Evolutionary conservation across 1,140 invertebrate species (phyloP), one percentile per base, ranked within the genome.

Genomic region (Zaprionus davidi): DNA sequence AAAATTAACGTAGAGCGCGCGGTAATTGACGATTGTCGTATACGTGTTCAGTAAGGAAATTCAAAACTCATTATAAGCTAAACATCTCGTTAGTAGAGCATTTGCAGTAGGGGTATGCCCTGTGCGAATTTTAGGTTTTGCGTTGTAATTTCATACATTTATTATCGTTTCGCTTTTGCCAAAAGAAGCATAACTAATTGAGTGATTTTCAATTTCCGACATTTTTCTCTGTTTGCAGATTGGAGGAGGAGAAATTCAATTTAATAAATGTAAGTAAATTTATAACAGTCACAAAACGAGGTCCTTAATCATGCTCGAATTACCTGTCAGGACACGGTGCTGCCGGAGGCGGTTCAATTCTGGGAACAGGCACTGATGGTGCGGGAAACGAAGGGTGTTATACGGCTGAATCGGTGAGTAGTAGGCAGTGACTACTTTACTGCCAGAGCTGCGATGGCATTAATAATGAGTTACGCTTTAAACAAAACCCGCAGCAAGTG

Each of bases 341-440:
- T 99, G 76, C 97, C 97, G 1, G 95, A 98, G 93, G 98, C 98
- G 46, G 96, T 99, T 2, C 95, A 96, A 73, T 99, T 98, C 94
- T 99, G 98, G 98, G 96, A 98, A 92, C 94, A 96, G 92, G 97
- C 98, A 1, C 93, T 99, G 34, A 97, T 96, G 94, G 98, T 99
- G 7, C 95, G 97, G 34, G 95, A 96, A 93, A 97, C 97, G 49
- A 95, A 95, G 81, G 96, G 95, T 79, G 95, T 97, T 1, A 98
- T 99, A 78, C 95, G 96, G 82, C 93, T 99, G 38, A 98, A 97
- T 93, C 96, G 97, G 98, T 98, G 93, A 94, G 93, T 92, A 13
- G 4, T 91, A 15, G 4, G 11, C 26, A 34, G 12, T 28, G 44
- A 56, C 53, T 13, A 9, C 15, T 17, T 17, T 36, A 31, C 6